Percentiles rank a stretch among this genome's conserved stretches.
These are phyloP conservation scores for Sardina pilchardus DNA, from an alignment of 2,113 vertebrate genomes.

Conservation along the genomic window DNA sequence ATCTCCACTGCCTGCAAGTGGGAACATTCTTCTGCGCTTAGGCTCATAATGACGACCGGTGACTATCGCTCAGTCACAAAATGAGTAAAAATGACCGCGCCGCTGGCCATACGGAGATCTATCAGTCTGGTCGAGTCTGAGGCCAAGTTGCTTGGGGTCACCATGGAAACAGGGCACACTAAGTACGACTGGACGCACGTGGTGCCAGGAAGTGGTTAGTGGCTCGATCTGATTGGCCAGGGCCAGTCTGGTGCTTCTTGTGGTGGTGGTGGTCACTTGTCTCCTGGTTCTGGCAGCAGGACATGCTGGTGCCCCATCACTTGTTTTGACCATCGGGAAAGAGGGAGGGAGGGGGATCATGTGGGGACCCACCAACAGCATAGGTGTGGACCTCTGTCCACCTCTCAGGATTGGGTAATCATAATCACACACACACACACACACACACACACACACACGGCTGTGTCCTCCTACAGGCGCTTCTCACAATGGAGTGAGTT, in stretches of 20 bases:
- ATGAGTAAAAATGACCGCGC: slow-evolving; percentile 4
- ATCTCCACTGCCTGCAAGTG: neutral
- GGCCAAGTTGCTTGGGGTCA: slow-evolving; percentile 29
- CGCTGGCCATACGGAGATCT: slow-evolving; percentile 1
- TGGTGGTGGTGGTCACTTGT: neutral
- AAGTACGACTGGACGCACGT: slow-evolving; percentile 8
- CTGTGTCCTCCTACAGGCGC: neutral
- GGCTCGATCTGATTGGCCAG: neutral
- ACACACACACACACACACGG: neutral
- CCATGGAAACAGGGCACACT: slow-evolving; percentile 37
- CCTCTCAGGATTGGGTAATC: too few species aligned
- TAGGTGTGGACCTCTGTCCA: too few species aligned
- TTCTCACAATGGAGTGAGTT: neutral
- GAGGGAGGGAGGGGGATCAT: too few species aligned
- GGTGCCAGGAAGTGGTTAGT: slow-evolving; percentile 34
- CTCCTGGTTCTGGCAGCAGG: neutral
- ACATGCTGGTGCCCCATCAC: too few species aligned
- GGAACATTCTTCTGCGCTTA: slow-evolving; percentile 17
- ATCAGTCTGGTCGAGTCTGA: neutral
- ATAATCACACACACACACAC: neutral
- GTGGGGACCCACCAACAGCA: too few species aligned
- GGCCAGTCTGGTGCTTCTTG: neutral
- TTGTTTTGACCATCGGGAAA: too few species aligned
- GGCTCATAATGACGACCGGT: neutral
- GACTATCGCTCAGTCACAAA: neutral